Evolutionary conservation across 2,888 invertebrate species (phyloP), one percentile per base, ranked within the genome.

Genomic region (Lasioglossum marginatum): DNA sequence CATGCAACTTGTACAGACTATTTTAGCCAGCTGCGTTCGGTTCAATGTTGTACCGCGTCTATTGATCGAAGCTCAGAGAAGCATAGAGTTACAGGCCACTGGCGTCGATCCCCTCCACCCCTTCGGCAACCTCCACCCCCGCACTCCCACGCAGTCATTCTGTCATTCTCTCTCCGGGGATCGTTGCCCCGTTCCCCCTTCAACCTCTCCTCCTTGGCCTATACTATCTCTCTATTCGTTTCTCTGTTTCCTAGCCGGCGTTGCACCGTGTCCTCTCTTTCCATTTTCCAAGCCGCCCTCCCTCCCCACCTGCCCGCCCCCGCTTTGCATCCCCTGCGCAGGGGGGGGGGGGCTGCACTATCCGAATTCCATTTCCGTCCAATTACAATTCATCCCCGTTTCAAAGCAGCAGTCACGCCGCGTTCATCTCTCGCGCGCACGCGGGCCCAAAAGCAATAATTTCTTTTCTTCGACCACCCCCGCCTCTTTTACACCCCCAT

Each of bases 1-100:
- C 88, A 88, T 89, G 86, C 85, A 90, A 88, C 80, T 91, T 88
- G 91, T 88, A 89, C 89, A 87, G 89, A 91, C 90, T 88, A 91
- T 93, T 93, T 92, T 89, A 93, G 90, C 92, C 92, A 91, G 92
- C 91, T 91, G 93, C 92, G 91, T 93, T 90, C 91, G 91, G 91
- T 92, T 93, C 93, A 90, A 92, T 92, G 92, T 93, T 92, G 92
- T 92, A 92, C 92, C 92, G 92, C 91, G 91, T 93, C 93, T 94
- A 94, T 94, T 94, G 94, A 94, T 94, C 94, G 93, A 93, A 93
- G 92, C 93, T 92, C 92, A 91, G 92, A 92, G 93, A 92, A 90
- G 93, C 93, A 94, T 93, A 93, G 93, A 93, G 93, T 94, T 94
- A 94, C 94, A 94, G 93, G 92, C 94, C 92, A 93, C 93, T 93